Evolutionary conservation across 2,797 vertebrate genomes (phyloP), one percentile per base, ranked within the genome.

Genomic region (Acropternis orthonyx): DNA sequence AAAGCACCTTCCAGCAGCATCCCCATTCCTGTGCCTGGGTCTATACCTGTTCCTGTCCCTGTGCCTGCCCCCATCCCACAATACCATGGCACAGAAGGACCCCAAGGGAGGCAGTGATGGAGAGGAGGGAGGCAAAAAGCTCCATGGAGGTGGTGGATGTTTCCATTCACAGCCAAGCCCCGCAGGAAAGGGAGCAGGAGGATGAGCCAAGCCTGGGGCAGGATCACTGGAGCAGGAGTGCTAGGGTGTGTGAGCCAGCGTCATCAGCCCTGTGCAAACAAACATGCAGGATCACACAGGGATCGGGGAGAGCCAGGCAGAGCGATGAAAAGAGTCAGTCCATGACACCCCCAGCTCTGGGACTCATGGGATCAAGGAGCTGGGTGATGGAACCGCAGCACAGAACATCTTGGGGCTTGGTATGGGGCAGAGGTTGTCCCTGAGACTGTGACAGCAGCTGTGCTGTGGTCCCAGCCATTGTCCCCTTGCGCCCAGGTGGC

Each of bases 331-430:
- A 73, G 13, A 37, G 26, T 16, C 43, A 1, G 0, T 24, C 65
- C 0, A 0, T 3, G 9, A 28, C 41, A 84, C 39, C 28, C 66
- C 17, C 4, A 3, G 27, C 46, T 24, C 66, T 68, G 59, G 37
- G 23, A 56, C 59, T 86, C 55, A 3, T 1, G 27, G 17, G 14
- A 6, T 39, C 4, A 1, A 56, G 28, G 67, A 34, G 8, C 27
- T 1, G 0, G 12, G 48, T 24, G 44, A 59, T 5, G 1, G 44
- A 77, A 39, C 20, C 0, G 0, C 1, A 8, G 56, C 73, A 37
- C 36, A 55, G 30, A 48, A 30, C 3, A 2, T 19, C 55, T 39
- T 1, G 21, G 73, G 56, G 24, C 27, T 48, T 51, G n/a, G 4
- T 26, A 1, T 3, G 46, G 41, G 75, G 58, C 73, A 48, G 66